Percentiles rank a stretch among this genome's conserved stretches.
Conservation (phyloP, 1,140 invertebrate genomes). For the Pararge aegeria region DNA sequence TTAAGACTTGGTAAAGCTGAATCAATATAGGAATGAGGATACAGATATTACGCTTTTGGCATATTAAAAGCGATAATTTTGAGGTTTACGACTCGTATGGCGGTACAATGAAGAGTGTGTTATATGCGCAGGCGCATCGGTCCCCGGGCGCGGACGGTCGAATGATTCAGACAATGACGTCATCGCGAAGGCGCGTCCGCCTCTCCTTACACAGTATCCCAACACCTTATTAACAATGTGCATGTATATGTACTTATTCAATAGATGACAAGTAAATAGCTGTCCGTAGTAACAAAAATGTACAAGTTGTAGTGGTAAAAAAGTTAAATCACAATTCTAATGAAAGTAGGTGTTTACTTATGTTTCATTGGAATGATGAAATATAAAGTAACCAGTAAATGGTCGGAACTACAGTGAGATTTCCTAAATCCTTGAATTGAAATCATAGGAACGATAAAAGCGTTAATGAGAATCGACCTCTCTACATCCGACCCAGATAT, state of each 20-base stretch:
- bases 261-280: background rate
- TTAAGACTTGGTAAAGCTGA: conserved; percentile 23
- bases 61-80: conserved; percentile 22
- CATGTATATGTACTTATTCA: conserved; percentile 8
- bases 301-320: too few relatives aligned
- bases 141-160: conserved; percentile 35
- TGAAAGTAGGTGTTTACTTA: background rate
- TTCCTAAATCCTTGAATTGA: conserved; percentile 58
- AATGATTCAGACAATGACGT: conserved; percentile 63
- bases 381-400: background rate
- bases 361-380: background rate
- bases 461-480: conserved; percentile 64
- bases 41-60: conserved; percentile 28
- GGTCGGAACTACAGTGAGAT: conserved; percentile 28
- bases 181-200: conserved; percentile 57
- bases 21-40: conserved; percentile 31
- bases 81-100: conserved; percentile 1
- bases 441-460: conserved; percentile 56
- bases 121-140: conserved; percentile 28
- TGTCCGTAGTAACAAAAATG: background rate
- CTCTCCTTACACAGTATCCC: conserved; percentile 41
- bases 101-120: conserved; percentile 14
- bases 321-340: too few relatives aligned
- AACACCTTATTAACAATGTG: conserved; percentile 7
- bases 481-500: conserved; percentile 59